Evolutionary conservation across 2,113 vertebrate genomes (phyloP).

Genomic region (Tamias sibiricus): DNA sequence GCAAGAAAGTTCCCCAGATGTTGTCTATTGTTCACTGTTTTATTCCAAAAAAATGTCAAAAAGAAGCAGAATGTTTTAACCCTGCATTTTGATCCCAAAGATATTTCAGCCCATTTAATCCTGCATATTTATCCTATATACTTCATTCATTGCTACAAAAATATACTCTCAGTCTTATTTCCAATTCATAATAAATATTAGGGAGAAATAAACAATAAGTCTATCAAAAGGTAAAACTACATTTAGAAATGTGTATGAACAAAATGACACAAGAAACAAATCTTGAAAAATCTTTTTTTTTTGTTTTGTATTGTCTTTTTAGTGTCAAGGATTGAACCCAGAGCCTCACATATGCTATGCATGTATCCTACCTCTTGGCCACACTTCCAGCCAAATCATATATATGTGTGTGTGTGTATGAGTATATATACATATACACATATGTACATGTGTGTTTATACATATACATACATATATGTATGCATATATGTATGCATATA

Average conservation of each 20-base stretch:
- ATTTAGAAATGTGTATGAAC: background rate
- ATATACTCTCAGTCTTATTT: background rate
- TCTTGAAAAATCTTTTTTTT: background rate
- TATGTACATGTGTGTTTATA: too few species aligned
- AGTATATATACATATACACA: too few species aligned
- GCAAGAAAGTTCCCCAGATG: background rate
- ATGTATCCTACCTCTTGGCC: background rate
- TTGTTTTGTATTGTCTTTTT: background rate
- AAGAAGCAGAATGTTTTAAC: slow-evolving; percentile 45
- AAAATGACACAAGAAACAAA: background rate
- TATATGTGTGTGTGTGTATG: too few species aligned
- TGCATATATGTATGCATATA: background rate
- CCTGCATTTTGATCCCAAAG: slow-evolving; percentile 27
- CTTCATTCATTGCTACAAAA: slow-evolving; percentile 39
- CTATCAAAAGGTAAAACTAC: background rate
- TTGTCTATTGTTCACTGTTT: background rate
- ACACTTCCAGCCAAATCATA: background rate
- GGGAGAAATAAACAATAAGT: slow-evolving; percentile 28
- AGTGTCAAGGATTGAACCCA: background rate
- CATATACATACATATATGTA: too few species aligned
- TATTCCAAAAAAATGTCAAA: slow-evolving; percentile 25
- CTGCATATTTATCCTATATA: background rate
- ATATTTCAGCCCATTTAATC: slow-evolving; percentile 4
- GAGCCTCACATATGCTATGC: background rate
- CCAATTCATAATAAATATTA: background rate